These are phyloP conservation scores for Steatocranus sp. DNA, from an alignment of 2,797 vertebrate species.

Conservation along the genomic window DNA sequence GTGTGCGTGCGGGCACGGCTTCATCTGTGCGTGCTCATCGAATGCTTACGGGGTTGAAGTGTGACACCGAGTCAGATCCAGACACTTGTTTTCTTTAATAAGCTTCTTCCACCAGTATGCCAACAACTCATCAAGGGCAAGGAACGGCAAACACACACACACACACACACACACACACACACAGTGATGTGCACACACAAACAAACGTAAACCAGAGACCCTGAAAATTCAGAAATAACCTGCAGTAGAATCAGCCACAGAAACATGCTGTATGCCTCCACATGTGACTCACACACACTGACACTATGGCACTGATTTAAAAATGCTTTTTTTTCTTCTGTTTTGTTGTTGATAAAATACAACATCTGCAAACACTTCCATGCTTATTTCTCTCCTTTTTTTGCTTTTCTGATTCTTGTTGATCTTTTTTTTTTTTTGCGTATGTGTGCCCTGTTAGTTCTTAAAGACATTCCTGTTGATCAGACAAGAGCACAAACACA, in stretches of 20 bases:
- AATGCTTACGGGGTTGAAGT: slow-evolving; percentile 48
- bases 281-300: not conserved
- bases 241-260: not conserved
- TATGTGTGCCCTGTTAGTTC: not conserved
- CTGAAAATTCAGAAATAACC: slow-evolving; percentile 20
- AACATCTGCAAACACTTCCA: not conserved
- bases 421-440: not conserved
- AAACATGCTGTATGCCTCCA: not conserved
- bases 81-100: slow-evolving; percentile 61
- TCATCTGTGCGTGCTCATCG: slow-evolving; percentile 21
- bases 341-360: not conserved
- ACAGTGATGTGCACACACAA: not conserved
- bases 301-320: not conserved
- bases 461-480: slow-evolving; percentile 3
- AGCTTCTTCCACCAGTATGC: slow-evolving; percentile 24
- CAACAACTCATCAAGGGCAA: slow-evolving; percentile 35
- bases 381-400: not conserved
- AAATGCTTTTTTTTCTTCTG: not conserved
- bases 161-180: not conserved
- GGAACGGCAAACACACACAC: not conserved
- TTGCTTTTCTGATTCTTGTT: not conserved
- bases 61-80: slow-evolving; percentile 54
- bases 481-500: not conserved
- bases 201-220: not conserved
- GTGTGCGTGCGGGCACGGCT: not conserved